Conservation (phyloP, 1,140 invertebrate species). For the Drosophila repletoides region DNA sequence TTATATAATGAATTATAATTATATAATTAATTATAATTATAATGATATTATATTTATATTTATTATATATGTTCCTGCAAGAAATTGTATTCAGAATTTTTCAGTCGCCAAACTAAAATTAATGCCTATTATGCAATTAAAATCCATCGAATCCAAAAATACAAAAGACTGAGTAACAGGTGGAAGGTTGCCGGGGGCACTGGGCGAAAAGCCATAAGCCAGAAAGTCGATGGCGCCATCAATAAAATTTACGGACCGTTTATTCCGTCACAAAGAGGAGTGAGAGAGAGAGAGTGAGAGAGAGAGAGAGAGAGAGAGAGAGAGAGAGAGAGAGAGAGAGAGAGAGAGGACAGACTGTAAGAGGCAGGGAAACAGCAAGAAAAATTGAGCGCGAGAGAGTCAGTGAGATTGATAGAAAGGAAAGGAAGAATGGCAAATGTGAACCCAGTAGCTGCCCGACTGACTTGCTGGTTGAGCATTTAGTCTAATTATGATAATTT, state of each 20-base stretch:
- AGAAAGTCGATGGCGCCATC: conserved; percentile 8
- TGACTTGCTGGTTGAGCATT: conserved; percentile 48
- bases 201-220: conserved; percentile 2
- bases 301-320: background rate
- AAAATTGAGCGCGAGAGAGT: conserved; percentile 3
- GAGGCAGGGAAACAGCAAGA: background rate
- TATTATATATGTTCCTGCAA: no score
- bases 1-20: no score
- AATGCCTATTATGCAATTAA: conserved; percentile 15
- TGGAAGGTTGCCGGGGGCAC: no score
- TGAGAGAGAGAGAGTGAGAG: background rate
- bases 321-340: background rate
- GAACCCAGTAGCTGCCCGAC: conserved; percentile 13
- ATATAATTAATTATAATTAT: conserved; percentile 1
- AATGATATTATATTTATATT: conserved; percentile 21
- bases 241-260: background rate
- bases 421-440: background rate
- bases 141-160: background rate
- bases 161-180: no score
- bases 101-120: background rate
- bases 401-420: conserved; percentile 16
- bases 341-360: background rate
- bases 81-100: background rate
- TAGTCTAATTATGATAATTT: conserved; percentile 80
- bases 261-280: no score